Percentiles rank a stretch among this genome's conserved stretches.
Evolutionary conservation across 1,140 invertebrate genomes (phyloP).

Genomic region (Pogonomyrmex californicus): DNA sequence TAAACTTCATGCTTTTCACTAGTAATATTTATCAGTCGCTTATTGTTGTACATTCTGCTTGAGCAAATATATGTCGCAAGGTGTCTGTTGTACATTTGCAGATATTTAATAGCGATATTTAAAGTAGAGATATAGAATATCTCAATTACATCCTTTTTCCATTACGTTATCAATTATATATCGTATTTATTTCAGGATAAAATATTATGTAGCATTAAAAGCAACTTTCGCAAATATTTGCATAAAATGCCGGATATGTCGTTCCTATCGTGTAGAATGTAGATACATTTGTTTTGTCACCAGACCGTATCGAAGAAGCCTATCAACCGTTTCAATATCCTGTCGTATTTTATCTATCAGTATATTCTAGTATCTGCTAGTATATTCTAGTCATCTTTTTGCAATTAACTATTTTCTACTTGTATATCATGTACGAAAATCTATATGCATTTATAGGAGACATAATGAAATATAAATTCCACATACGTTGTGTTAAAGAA

Average conservation of each 20-base stretch:
- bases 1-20: not conserved
- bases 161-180: not conserved
- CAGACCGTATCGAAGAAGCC: slow-evolving; percentile 51
- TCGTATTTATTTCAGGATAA: not conserved
- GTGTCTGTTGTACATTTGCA: not conserved
- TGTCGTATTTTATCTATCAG: slow-evolving; percentile 13
- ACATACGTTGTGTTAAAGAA: no score
- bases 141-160: not conserved
- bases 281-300: slow-evolving; percentile 7
- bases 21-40: slow-evolving; percentile 15
- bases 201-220: not conserved
- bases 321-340: slow-evolving; percentile 52
- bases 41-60: not conserved
- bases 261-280: not conserved
- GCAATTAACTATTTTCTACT: not conserved
- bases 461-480: not conserved
- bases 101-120: not conserved
- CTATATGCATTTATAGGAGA: not conserved
- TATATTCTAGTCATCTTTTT: not conserved
- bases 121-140: not conserved
- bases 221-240: slow-evolving; percentile 10
- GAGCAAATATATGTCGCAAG: not conserved
- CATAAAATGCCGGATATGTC: not conserved
- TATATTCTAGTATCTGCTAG: not conserved
- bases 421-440: not conserved